Base-by-base conservation (phyloP, 2,113 vertebrate species). In the Vombatus ursinus region DNA sequence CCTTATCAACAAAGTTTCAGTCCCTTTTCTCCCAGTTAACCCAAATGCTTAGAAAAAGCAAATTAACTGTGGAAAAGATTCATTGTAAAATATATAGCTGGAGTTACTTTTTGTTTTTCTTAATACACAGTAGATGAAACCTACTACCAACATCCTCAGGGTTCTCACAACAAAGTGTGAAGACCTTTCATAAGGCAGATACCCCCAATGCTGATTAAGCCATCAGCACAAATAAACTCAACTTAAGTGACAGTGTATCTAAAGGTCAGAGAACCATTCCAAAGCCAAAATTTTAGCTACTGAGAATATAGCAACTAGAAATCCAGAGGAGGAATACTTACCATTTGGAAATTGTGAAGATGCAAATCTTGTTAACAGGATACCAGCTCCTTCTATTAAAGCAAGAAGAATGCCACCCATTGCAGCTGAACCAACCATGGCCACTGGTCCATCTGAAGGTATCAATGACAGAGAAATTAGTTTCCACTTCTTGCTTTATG, bases 401-500 rank as follows among this genome's bases (percentile, higher is more conserved):
- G 99, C 99, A 92, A 99, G 98, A 61, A 99, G 99, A 96, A 99
- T 99, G 44, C 99, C 99, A 53, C 99, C 99, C 99, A 99, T 99
- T 0, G 99, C 99, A 0, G 99, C 99, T 48, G 99, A 99, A 37
- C 99, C 99, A 0, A 99, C 98, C 99, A 99, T 99, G 95, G 99
- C 99, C 57, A 99, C 98, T 0, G 99, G 99, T 50, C 99, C 99
- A 90, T 99, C 99, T 99, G 61, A 93, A 97, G 8, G 92, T 31
- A 57, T 22, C 16, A 96, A 92, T 0, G 6, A 94, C 44, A 94
- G 61, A 52, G 68, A 54, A 19, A 10, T 3, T 25, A 12, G 48
- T 54, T 14, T 68, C 3, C 28, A 57, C 9, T 48, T 50, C 47
- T n/a, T n/a, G 19, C 37, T 44, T n/a, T 84, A 84, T 84, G 37